These are phyloP conservation scores for Zaprionus obscuricornis DNA, from an alignment of 2,888 invertebrate species.

Conservation along the genomic window DNA sequence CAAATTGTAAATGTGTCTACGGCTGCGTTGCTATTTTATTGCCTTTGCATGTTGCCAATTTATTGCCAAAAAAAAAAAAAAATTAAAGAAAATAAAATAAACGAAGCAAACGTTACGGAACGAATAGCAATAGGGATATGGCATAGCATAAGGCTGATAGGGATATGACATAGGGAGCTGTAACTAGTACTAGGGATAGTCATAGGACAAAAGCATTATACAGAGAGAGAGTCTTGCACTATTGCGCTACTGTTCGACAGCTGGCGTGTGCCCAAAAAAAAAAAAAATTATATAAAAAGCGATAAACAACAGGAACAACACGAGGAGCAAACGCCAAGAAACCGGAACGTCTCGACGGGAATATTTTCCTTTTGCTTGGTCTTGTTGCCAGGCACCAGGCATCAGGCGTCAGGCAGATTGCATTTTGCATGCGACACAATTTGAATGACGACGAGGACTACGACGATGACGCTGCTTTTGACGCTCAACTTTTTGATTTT, in stretches of 20 bases:
- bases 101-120: constrained; percentile 10
- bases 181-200: too few species aligned
- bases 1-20: constrained; percentile 69
- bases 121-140: constrained; percentile 34
- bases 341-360: constrained; percentile 35
- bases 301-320: constrained; percentile 16
- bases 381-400: too few species aligned
- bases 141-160: constrained; percentile 27
- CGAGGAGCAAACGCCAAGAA: constrained; percentile 5
- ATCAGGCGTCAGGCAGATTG: too few species aligned
- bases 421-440: too few species aligned
- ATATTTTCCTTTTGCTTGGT: neutral
- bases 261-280: constrained; percentile 67
- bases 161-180: too few species aligned
- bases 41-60: constrained; percentile 72
- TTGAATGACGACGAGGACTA: too few species aligned
- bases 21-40: constrained; percentile 67
- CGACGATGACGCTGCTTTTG: too few species aligned
- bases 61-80: constrained; percentile 52
- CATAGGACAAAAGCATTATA: too few species aligned
- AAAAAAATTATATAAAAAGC: neutral
- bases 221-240: constrained; percentile 29
- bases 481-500: too few species aligned
- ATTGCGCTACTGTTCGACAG: constrained; percentile 42
- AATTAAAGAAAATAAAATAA: constrained; percentile 4